Conservation (phyloP, 2,888 invertebrate species). For the Himalopsyche kuldschensis region DNA sequence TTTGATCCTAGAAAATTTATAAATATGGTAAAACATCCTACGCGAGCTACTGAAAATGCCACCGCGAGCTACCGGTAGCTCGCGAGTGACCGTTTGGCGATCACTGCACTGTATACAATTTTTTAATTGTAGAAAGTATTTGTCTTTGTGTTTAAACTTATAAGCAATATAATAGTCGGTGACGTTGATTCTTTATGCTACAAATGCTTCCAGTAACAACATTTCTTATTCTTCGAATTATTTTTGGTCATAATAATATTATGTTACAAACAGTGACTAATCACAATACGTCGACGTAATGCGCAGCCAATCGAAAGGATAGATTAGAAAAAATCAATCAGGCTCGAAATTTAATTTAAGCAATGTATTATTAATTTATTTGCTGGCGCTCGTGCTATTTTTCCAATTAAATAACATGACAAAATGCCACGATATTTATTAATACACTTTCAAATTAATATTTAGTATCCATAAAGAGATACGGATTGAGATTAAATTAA, state of each 20-base stretch:
- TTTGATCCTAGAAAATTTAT: no score
- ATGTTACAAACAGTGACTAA: background rate
- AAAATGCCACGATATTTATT: background rate
- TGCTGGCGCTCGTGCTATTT: background rate
- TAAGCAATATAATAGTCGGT: no score
- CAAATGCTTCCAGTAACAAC: no score
- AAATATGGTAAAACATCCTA: background rate
- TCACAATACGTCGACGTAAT: background rate
- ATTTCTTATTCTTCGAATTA: background rate
- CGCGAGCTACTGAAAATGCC: background rate
- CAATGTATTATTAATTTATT: background rate
- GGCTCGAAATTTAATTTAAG: background rate
- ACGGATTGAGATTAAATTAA: background rate
- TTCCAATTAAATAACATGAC: background rate
- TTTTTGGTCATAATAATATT: background rate
- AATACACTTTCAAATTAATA: background rate
- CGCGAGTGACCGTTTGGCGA: no score
- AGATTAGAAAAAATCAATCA: background rate
- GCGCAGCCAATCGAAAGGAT: background rate
- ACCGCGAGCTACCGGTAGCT: no score
- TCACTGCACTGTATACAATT: no score
- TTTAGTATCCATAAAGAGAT: background rate
- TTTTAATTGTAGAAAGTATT: no score
- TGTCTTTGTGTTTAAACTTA: no score
- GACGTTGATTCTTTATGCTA: no score